Percentiles rank a stretch among this genome's conserved stretches.
phyloP scores from a whole-genome alignment of 2,888 invertebrate genomes.

The Ophion costatus region DNA sequence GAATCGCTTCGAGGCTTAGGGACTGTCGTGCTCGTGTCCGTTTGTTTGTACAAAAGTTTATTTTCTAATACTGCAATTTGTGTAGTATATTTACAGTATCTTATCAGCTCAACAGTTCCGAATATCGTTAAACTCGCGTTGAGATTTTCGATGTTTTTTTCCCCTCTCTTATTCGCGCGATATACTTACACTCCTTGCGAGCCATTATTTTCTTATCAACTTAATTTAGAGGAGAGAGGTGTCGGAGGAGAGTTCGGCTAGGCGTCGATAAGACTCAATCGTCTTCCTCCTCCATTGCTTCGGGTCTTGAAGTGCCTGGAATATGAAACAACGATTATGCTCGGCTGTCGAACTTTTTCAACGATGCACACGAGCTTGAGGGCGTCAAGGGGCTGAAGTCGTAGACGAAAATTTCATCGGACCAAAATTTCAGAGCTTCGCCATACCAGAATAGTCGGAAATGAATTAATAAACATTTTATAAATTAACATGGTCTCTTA shows the following conservation, averaged over 20 bases:
- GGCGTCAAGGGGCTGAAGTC: too few relatives aligned
- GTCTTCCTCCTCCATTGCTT: constrained; percentile 81
- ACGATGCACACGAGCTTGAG: too few relatives aligned
- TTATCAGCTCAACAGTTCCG: constrained; percentile 76
- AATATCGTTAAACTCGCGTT: constrained; percentile 39
- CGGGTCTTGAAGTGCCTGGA: constrained; percentile 75
- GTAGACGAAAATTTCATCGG: too few relatives aligned
- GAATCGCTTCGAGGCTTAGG: constrained; percentile 71
- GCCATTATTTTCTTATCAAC: constrained; percentile 41
- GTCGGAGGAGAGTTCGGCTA: constrained; percentile 20
- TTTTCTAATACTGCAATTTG: constrained; percentile 66
- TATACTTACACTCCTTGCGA: constrained; percentile 59
- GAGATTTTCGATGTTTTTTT: constrained; percentile 7
- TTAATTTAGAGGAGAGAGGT: constrained; percentile 55
- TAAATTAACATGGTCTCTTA: too few relatives aligned
- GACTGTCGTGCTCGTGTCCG: constrained; percentile 34
- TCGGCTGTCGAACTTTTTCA: neutral
- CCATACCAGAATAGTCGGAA: too few relatives aligned
- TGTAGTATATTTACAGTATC: constrained; percentile 77
- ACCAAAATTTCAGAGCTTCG: too few relatives aligned
- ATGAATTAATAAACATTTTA: too few relatives aligned
- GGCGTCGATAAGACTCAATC: constrained; percentile 71
- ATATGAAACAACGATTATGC: neutral
- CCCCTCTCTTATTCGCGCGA: neutral
- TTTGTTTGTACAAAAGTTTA: constrained; percentile 62